Conservation (phyloP, 2,113 vertebrate genomes). For the Neolamprologus hecqui region DNA sequence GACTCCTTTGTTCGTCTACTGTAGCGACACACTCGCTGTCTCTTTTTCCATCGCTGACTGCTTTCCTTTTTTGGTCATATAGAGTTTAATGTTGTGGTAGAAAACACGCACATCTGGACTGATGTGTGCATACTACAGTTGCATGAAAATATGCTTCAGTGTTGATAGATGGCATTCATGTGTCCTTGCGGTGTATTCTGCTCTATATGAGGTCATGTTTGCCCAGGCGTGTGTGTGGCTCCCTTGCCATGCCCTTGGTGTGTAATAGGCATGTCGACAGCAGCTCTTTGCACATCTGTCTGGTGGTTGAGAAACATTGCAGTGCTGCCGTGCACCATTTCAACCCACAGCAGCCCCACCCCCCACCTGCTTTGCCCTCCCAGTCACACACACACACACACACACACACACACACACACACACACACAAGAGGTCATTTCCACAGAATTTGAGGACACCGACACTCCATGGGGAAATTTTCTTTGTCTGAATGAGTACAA, state of each 20-base stretch:
- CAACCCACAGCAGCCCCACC: constrained; percentile 24
- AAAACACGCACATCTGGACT: neutral
- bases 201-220: constrained; percentile 33
- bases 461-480: constrained; percentile 46
- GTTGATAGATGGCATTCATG: constrained; percentile 15
- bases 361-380: constrained; percentile 41
- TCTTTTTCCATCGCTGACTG: neutral
- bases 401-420: neutral
- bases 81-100: constrained; percentile 9
- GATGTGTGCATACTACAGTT: neutral
- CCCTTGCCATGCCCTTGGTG: constrained; percentile 15
- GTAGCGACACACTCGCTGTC: neutral
- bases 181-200: constrained; percentile 36
- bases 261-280: constrained; percentile 49
- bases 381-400: neutral
- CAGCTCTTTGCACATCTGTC: constrained; percentile 50
- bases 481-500: constrained; percentile 53
- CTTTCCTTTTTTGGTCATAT: neutral
- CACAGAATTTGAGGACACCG: constrained; percentile 32
- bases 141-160: neutral
- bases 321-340: constrained; percentile 43
- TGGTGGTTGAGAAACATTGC: constrained; percentile 21
- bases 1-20: constrained; percentile 41
- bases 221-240: neutral
- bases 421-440: constrained; percentile 34